phyloP scores from a whole-genome alignment of 2,888 invertebrate species.

The Volucella inflata region DNA sequence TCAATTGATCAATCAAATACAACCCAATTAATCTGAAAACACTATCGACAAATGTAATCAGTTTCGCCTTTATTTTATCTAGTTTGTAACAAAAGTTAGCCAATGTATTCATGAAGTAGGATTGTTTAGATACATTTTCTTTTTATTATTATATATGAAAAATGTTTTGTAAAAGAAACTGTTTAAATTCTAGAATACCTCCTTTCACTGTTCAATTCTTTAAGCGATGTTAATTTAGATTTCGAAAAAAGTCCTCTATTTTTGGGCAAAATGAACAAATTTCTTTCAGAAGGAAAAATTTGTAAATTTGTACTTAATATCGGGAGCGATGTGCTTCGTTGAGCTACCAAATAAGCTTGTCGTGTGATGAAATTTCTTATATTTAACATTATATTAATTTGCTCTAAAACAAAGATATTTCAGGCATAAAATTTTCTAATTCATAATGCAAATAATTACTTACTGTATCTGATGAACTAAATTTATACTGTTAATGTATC shows the following conservation, averaged over 20 bases:
- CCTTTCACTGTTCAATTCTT: slow-evolving; percentile 30
- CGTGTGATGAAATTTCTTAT: slow-evolving; percentile 35
- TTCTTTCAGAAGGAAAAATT: slow-evolving; percentile 2
- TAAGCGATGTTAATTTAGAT: slow-evolving; percentile 10
- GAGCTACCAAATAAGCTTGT: slow-evolving; percentile 32
- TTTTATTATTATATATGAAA: slow-evolving; percentile 17
- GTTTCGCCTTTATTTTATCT: slow-evolving; percentile 20
- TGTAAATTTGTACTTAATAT: slow-evolving; percentile 39
- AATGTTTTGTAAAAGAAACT: slow-evolving; percentile 10
- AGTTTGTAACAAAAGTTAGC: slow-evolving; percentile 39
- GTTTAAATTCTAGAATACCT: slow-evolving; percentile 53
- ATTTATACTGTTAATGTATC: slow-evolving; percentile 27
- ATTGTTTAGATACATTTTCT: neutral
- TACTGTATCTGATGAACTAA: slow-evolving; percentile 17
- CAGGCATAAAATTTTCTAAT: slow-evolving; percentile 7
- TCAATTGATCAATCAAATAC: neutral
- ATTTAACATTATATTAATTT: slow-evolving; percentile 50
- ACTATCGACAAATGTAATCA: slow-evolving; percentile 47
- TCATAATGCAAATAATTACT: slow-evolving; percentile 13
- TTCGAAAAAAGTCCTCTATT: slow-evolving; percentile 16
- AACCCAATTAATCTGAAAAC: slow-evolving; percentile 34
- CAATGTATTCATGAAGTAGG: slow-evolving; percentile 37
- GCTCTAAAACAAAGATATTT: slow-evolving; percentile 40
- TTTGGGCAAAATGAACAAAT: neutral
- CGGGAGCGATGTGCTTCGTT: slow-evolving; percentile 3